Percentiles rank a stretch among this genome's conserved stretches.
Evolutionary conservation across 2,113 vertebrate species (phyloP).

Genomic region (Platysternon megacephalum): DNA sequence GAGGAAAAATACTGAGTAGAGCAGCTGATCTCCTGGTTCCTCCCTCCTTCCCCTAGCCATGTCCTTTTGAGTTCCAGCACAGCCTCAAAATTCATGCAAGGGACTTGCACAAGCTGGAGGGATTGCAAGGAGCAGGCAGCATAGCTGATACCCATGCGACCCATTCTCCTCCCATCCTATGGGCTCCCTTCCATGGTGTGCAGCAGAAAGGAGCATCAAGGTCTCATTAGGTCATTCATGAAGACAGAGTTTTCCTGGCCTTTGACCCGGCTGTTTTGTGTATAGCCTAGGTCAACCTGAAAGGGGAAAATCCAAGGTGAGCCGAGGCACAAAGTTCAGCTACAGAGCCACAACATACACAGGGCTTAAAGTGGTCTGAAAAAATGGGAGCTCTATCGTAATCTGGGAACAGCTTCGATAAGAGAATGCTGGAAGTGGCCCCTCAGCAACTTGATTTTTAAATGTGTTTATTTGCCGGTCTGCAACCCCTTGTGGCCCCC

Average conservation of each 20-base stretch:
- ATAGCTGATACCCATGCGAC: neutral
- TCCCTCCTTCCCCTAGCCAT: neutral
- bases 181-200: neutral
- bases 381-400: no score
- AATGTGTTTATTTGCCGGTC: no score
- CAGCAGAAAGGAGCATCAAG: neutral
- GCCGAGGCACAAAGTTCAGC: neutral
- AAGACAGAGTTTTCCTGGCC: neutral
- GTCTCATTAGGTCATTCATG: neutral
- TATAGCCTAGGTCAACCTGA: neutral
- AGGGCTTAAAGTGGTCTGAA: no score
- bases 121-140: accelerated
- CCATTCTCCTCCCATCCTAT: neutral
- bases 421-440: no score
- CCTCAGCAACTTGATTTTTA: no score
- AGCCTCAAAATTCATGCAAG: neutral
- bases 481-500: no score
- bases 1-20: conserved; percentile 2
- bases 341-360: neutral
- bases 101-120: neutral
- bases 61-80: neutral
- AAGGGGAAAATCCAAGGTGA: neutral
- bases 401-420: no score
- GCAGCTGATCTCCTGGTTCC: conserved; percentile 60
- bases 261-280: neutral